These are phyloP conservation scores for Andrena dorsata DNA, from an alignment of 2,888 invertebrate genomes.

Conservation along the genomic window DNA sequence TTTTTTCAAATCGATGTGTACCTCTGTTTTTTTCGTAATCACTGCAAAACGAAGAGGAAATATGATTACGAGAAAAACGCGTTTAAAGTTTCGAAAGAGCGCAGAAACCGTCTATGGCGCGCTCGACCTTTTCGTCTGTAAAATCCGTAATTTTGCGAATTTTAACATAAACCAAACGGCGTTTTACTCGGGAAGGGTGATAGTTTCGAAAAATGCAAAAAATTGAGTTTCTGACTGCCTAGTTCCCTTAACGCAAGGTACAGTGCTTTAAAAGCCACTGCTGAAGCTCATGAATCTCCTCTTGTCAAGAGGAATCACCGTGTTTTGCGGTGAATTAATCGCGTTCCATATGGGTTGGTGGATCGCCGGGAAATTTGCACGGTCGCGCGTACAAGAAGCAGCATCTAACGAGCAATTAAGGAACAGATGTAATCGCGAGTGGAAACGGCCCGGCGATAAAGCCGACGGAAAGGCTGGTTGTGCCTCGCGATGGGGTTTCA, in stretches of 20 bases:
- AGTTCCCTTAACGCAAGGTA: not conserved
- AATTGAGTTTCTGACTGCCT: no score
- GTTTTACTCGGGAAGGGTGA: no score
- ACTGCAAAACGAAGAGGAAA: no score
- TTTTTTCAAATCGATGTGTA: no score
- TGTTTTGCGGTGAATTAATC: constrained; percentile 3
- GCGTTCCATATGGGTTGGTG: not conserved
- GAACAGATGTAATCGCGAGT: constrained; percentile 17
- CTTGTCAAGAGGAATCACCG: not conserved
- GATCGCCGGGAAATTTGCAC: not conserved
- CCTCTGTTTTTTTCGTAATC: no score
- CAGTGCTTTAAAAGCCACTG: not conserved
- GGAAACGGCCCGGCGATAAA: constrained; percentile 47
- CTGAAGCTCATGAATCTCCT: constrained; percentile 3
- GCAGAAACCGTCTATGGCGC: no score
- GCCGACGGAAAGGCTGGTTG: constrained; percentile 30
- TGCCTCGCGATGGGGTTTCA: constrained; percentile 30
- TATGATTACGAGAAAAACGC: no score
- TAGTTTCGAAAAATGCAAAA: no score
- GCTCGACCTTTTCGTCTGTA: no score
- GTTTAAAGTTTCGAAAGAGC: no score
- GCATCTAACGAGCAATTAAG: constrained; percentile 17
- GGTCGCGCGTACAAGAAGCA: not conserved
- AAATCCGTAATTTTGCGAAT: no score
- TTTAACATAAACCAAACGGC: no score